Evolutionary conservation across 2,797 vertebrate species (phyloP).

Genomic region (Coregonus ussuriensis): DNA sequence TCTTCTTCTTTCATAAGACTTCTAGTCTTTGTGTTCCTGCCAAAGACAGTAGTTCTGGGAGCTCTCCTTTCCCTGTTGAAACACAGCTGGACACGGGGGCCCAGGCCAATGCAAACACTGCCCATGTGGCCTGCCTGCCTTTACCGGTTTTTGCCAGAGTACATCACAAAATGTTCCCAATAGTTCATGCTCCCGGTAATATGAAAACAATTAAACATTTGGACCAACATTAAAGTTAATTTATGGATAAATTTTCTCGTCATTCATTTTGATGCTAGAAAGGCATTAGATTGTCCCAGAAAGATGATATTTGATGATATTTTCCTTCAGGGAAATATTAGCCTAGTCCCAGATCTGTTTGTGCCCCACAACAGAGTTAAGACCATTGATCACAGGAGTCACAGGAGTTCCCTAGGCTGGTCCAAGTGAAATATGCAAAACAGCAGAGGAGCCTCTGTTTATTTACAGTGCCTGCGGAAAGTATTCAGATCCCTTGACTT

Average conservation of each 20-base stretch:
- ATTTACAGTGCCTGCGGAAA: too few relatives aligned
- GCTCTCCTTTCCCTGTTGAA: constrained; percentile 14
- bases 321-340: background rate
- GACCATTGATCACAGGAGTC: background rate
- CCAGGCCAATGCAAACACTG: constrained; percentile 13
- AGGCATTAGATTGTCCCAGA: background rate
- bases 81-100: constrained; percentile 13
- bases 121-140: background rate
- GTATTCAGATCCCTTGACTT: too few relatives aligned
- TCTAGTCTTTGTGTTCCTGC: constrained; percentile 7
- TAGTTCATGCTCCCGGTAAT: background rate
- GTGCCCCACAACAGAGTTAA: background rate
- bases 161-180: background rate
- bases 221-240: background rate
- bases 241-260: too few relatives aligned
- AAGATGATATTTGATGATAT: background rate
- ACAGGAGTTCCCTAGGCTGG: too few relatives aligned
- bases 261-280: background rate
- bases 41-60: constrained; percentile 15
- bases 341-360: background rate
- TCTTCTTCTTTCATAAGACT: background rate
- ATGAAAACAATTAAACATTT: constrained; percentile 1
- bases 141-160: background rate
- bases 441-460: background rate
- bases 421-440: too few relatives aligned